Evolutionary conservation across 35 echinoderm and acorn worm genomes (phyloP), one percentile per base, ranked within the genome.

Genomic region (Apostichopus japonicus): DNA sequence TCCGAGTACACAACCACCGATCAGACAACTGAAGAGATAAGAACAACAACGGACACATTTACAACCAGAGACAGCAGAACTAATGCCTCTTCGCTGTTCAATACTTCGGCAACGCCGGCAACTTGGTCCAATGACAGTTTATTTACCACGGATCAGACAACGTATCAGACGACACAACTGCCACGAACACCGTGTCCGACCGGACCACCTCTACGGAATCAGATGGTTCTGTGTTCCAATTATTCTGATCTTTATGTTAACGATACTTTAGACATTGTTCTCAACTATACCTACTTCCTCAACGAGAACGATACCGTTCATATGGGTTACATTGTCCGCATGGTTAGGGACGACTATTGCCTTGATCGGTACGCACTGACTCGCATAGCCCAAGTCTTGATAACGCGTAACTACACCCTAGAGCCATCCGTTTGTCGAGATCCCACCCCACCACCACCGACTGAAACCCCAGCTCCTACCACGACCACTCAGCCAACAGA

Each of bases 251-350:
- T 24, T 7, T 23, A 25, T 8, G 86, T 65, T 23, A 94, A 94
- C 80, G 90, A 77, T 25, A 92, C 94, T 54, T 19, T 71, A 16
- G 24, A 86, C 75, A 22, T 77, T 63, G 81, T 92, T 21, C 81
- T 91, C 51, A 95, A 95, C 65, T 95, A 92, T 27, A 95, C 94
- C 0, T 87, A 87, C 25, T 95, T 92, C 75, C 55, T 88, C 65
- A 71, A 80, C 19, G 79, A 62, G 55, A 95, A 95, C 55, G 80
- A 87, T 21, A 95, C 94, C 24, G 71, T 95, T 22, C 86, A 87
- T 15, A 87, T 92, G 79, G 75, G 92, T 19, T 86, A 84, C 81
- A 86, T 84, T 33, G 14, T 83, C 6, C 65, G 44, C 62, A 65
- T 88, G 57, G 54, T 95, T 9, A 83, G 86, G 53, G 94, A 92